Base-by-base conservation (phyloP, 2,797 vertebrate species). In the Anableps anableps region DNA sequence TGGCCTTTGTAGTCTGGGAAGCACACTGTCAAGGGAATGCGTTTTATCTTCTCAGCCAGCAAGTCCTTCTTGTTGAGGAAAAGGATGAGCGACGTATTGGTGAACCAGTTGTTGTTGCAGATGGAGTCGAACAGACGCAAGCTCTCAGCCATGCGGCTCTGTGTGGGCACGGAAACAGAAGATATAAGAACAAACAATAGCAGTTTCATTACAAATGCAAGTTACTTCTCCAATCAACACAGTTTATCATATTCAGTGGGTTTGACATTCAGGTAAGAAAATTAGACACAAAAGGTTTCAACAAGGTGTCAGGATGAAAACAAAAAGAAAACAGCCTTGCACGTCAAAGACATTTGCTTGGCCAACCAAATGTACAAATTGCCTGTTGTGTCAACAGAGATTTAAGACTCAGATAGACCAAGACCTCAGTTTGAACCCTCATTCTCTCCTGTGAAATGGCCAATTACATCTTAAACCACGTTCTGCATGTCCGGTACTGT, bases 11-110 rank as follows among this genome's bases (percentile, higher is more conserved):
- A 99, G 92, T 99, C 98, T 0, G 98, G 97, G 88, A 99, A 99
- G 95, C 99, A 99, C 90, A 99, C 97, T 58, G 97, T 98, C 89
- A 99, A 95, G 4, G 98, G 98, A 83, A 99, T 99, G 90, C 98
- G 98, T 85, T 98, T 97, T 92, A 99, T 99, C 96, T 99, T 99
- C 96, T 99, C 98, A 0, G 98, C 98, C 95, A 99, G 95, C 93
- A 99, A 97, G 96, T 99, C 99, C 95, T 99, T 99, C 97, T 99
- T 99, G 96, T 99, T 99, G 92, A 99, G 97, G 95, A 99, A 99
- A 91, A 99, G 98, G 93, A 99, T 99, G 92, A 99, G 96, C 0
- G 96, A 96, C 17, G 96, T 96, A 93, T 96, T 96, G 93, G 96
- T 96, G 93, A 97, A 96, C 96, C 96, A 97, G 94, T 97, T 97